Evolutionary conservation across 30 jellyfish, hydroid and myxozoan species (phyloP).

Genomic region (Aurelia coerulea): DNA sequence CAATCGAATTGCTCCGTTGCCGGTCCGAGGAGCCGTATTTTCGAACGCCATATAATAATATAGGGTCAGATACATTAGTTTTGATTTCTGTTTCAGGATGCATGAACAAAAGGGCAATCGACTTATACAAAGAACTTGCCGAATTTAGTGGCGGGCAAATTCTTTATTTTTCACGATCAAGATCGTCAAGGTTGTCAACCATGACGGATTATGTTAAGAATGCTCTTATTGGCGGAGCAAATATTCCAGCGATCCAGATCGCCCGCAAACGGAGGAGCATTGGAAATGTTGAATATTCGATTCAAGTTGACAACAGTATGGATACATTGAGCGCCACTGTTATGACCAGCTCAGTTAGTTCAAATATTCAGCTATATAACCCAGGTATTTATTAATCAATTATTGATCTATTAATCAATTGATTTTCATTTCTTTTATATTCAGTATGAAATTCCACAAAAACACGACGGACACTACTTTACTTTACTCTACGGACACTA

Average conservation of each 20-base stretch:
- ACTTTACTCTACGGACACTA: too few relatives aligned
- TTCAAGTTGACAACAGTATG: constrained; percentile 49
- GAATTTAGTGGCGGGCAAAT: constrained; percentile 59
- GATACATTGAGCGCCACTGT: constrained; percentile 57
- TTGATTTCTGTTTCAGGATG: constrained; percentile 48
- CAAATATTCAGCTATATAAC: constrained; percentile 1
- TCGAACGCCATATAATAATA: too few relatives aligned
- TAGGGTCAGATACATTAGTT: too few relatives aligned
- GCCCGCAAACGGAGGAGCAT: constrained; percentile 32
- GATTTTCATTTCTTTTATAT: too few relatives aligned
- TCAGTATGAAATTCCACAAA: too few relatives aligned
- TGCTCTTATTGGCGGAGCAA: constrained; percentile 63
- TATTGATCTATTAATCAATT: neutral
- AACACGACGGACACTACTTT: too few relatives aligned
- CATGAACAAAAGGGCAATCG: constrained; percentile 28
- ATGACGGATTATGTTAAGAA: constrained; percentile 10
- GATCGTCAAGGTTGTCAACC: neutral
- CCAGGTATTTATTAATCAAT: constrained; percentile 28
- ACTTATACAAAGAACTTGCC: constrained; percentile 46
- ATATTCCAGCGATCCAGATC: constrained; percentile 48
- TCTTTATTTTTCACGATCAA: constrained; percentile 22
- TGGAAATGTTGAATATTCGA: constrained; percentile 16
- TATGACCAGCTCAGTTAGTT: constrained; percentile 3
- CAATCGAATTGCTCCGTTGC: too few relatives aligned
- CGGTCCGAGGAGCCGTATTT: too few relatives aligned